Conservation (phyloP, 2,888 invertebrate species). For the Acleris holmiana region DNA sequence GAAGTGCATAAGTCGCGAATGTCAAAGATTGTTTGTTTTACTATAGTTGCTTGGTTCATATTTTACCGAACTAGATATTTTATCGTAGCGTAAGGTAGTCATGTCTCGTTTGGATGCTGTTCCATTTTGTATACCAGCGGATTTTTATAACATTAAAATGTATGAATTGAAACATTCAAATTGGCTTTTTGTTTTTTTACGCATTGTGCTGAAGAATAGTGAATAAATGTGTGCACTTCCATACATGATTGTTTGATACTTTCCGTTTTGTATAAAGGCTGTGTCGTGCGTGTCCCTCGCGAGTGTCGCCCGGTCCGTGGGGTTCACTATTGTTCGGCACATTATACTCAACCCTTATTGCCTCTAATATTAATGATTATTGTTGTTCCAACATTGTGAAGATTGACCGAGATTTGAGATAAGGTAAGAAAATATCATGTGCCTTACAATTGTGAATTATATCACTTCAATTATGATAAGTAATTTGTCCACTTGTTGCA, state of each 20-base stretch:
- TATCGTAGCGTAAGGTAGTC: slow-evolving; percentile 52
- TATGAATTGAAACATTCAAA: slow-evolving; percentile 53
- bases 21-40: slow-evolving; percentile 25
- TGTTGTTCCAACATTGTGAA: slow-evolving; percentile 52
- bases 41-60: slow-evolving; percentile 21
- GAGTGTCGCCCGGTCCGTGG: slow-evolving; percentile 57
- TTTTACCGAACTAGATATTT: slow-evolving; percentile 45
- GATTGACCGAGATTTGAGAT: slow-evolving; percentile 39
- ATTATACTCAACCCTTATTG: slow-evolving; percentile 66
- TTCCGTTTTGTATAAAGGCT: slow-evolving; percentile 37
- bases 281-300: slow-evolving; percentile 43
- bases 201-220: slow-evolving; percentile 84
- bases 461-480: no score
- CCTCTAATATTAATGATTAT: slow-evolving; percentile 36
- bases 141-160: slow-evolving; percentile 72
- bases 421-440: slow-evolving; percentile 81
- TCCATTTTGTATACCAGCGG: slow-evolving; percentile 44
- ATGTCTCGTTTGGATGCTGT: slow-evolving; percentile 39
- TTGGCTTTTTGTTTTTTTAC: slow-evolving; percentile 61
- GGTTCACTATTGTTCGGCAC: slow-evolving; percentile 95
- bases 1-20: slow-evolving; percentile 67
- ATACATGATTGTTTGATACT: slow-evolving; percentile 61
- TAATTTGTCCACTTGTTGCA: neutral
- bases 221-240: slow-evolving; percentile 78
- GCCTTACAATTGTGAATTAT: slow-evolving; percentile 73